Base-by-base conservation (phyloP, 2,888 invertebrate genomes). In the Caenorhabditis imperialis region DNA sequence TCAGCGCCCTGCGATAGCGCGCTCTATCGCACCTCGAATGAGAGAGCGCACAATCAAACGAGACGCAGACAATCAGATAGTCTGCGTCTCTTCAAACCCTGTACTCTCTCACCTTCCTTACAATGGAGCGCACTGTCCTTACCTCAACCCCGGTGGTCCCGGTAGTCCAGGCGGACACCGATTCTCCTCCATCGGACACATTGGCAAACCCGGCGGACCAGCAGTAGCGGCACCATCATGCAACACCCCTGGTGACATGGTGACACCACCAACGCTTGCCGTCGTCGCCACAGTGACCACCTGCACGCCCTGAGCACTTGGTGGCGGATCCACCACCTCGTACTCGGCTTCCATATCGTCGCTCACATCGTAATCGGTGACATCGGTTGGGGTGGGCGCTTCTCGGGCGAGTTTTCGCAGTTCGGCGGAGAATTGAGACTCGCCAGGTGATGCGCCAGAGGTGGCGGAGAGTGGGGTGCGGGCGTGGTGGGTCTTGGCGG, bases 91-190 rank as follows among this genome's bases (percentile, higher is more conserved):
- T n/a, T n/a, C n/a, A n/a, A n/a, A n/a, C n/a, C n/a, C n/a, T n/a
- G n/a, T n/a, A n/a, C n/a, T n/a, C n/a, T n/a, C n/a, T n/a, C n/a
- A n/a, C n/a, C n/a, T n/a, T n/a, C n/a, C n/a, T n/a, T n/a, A n/a
- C n/a, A n/a, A n/a, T n/a, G n/a, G n/a, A n/a, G n/a, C n/a, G n/a
- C n/a, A n/a, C n/a, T n/a, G n/a, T n/a, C n/a, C n/a, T n/a, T n/a
- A n/a, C n/a, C n/a, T n/a, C n/a, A n/a, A n/a, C 0, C 74, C 74
- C 14, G 65, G 62, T n/a, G 69, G 69, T n/a, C 74, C 74, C 2
- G 74, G 53, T 2, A 61, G 61, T 3, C 74, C 74, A 18, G 47
- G 25, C 0, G 74, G 69, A 25, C 74, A 75, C 1, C 58, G 37
- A 27, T 75, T 75, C 44, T 62, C 58, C n/a, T 69, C 62, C 1